These are phyloP conservation scores for Ormyrus nitidulus DNA, from an alignment of 2,888 invertebrate species.

Conservation along the genomic window DNA sequence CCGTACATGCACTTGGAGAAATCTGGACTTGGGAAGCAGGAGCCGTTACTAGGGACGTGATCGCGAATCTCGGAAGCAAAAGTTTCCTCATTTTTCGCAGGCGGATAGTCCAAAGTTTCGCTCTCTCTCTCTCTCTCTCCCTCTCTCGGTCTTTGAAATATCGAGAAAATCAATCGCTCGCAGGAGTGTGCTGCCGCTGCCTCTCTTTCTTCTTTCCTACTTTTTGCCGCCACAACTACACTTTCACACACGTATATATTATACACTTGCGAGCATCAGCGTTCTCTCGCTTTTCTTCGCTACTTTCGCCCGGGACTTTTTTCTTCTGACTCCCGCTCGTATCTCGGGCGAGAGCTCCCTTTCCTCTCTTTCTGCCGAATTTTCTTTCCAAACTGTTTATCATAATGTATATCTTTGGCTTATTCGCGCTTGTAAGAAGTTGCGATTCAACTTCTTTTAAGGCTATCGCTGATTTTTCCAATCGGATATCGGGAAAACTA, in stretches of 20 bases:
- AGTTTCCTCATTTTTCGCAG: slow-evolving; percentile 74
- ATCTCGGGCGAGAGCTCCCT: neutral
- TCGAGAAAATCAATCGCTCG: slow-evolving; percentile 71
- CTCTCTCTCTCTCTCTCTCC: slow-evolving; percentile 38
- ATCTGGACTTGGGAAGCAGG: slow-evolving; percentile 58
- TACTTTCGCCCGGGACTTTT: neutral
- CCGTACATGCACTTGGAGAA: slow-evolving; percentile 7
- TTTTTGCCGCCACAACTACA: slow-evolving; percentile 43
- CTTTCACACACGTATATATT: slow-evolving; percentile 53
- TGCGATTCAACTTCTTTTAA: slow-evolving; percentile 21
- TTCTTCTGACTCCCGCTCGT: neutral
- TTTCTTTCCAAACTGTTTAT: slow-evolving; percentile 53
- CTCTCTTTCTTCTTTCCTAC: slow-evolving; percentile 3
- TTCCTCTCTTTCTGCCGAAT: slow-evolving; percentile 13
- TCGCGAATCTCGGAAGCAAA: slow-evolving; percentile 65
- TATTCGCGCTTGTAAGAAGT: slow-evolving; percentile 42
- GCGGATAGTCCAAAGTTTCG: slow-evolving; percentile 66
- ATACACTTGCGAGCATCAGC: slow-evolving; percentile 54
- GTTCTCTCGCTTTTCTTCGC: slow-evolving; percentile 23
- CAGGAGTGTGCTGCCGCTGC: slow-evolving; percentile 53
- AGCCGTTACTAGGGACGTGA: slow-evolving; percentile 65
- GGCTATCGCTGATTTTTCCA: slow-evolving; percentile 21
- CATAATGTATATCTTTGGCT: slow-evolving; percentile 49
- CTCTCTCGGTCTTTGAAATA: slow-evolving; percentile 63
- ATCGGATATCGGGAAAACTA: slow-evolving; percentile 10